Evolutionary conservation across 2,797 vertebrate genomes (phyloP).

Genomic region (Semotilus atromaculatus): DNA sequence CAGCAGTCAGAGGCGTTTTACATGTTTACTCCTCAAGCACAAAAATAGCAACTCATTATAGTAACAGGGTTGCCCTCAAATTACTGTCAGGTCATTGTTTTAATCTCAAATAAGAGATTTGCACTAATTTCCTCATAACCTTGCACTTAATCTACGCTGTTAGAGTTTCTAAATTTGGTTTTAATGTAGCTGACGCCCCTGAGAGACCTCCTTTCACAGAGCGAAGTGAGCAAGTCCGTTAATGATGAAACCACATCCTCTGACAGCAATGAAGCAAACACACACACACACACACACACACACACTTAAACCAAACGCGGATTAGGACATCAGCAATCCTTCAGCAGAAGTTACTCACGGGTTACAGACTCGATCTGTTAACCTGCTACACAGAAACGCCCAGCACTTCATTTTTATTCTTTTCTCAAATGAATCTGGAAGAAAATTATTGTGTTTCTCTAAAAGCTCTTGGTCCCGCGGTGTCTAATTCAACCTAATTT

Average conservation of each 20-base stretch:
- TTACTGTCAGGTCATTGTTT: slow-evolving; percentile 27
- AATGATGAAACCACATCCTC: slow-evolving; percentile 69
- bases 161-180: slow-evolving; percentile 16
- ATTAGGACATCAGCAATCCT: neutral
- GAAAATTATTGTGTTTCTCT: neutral
- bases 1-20: neutral
- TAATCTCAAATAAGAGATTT: neutral
- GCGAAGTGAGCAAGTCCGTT: slow-evolving; percentile 23
- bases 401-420: neutral
- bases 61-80: slow-evolving; percentile 5
- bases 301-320: neutral
- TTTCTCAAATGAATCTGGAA: neutral
- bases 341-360: neutral
- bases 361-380: neutral
- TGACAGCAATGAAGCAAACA: slow-evolving; percentile 34
- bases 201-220: slow-evolving; percentile 25
- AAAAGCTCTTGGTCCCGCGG: neutral
- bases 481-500: too few relatives aligned
- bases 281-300: too few relatives aligned
- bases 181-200: slow-evolving; percentile 8
- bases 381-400: too few relatives aligned
- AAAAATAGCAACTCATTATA: slow-evolving; percentile 27
- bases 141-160: neutral
- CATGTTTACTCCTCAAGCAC: neutral
- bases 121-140: slow-evolving; percentile 1